Conservation (phyloP, 2,797 vertebrate genomes). For the Trachops cirrhosus region DNA sequence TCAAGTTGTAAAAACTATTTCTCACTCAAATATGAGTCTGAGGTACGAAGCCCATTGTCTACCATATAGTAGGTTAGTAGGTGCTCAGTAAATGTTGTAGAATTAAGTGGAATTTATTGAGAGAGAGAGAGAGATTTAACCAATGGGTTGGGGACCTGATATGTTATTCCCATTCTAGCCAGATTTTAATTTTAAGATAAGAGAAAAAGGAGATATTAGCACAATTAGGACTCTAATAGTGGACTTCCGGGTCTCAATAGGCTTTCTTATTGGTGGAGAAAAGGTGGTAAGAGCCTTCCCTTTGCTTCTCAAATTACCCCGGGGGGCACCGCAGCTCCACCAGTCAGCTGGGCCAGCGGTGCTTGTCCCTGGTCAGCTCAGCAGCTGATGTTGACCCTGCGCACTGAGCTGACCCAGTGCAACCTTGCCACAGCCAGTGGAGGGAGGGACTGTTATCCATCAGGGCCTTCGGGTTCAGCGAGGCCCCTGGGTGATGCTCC, state of each 20-base stretch:
- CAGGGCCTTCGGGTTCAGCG: background rate
- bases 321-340: background rate
- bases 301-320: background rate
- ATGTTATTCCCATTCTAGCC: background rate
- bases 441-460: background rate
- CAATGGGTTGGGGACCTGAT: background rate
- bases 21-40: background rate
- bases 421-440: background rate
- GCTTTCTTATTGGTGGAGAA: background rate
- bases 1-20: background rate
- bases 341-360: background rate
- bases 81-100: background rate
- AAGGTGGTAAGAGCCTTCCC: background rate
- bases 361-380: background rate
- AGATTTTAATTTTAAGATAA: background rate
- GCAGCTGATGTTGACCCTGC: background rate
- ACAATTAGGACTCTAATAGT: background rate
- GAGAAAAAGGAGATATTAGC: background rate
- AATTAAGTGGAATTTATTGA: background rate
- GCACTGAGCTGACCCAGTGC: accelerated
- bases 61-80: background rate
- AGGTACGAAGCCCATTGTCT: background rate
- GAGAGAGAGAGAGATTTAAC: background rate
- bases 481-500: background rate
- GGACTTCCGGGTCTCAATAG: background rate